Evolutionary conservation across 2,888 invertebrate species (phyloP).

Genomic region (Lasioglossum malachurum): DNA sequence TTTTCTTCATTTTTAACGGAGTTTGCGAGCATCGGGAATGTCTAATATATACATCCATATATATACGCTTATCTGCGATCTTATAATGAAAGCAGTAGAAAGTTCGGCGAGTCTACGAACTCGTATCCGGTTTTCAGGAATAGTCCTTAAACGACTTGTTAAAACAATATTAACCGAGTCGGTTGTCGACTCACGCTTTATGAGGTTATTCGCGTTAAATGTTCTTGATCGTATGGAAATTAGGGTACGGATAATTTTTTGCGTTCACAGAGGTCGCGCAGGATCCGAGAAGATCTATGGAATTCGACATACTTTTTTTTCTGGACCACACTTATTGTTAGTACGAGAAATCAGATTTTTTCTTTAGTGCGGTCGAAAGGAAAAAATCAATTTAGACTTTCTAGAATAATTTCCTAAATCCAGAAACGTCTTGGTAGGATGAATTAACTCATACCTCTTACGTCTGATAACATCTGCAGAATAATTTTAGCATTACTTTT

Average conservation of each 20-base stretch:
- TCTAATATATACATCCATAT: neutral
- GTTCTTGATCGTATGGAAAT: neutral
- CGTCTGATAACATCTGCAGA: neutral
- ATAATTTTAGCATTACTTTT: neutral
- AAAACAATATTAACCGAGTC: neutral
- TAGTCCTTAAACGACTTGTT: conserved; percentile 22
- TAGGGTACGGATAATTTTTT: neutral
- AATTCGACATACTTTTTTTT: neutral
- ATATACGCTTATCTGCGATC: conserved; percentile 14
- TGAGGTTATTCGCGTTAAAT: neutral
- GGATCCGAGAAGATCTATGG: neutral
- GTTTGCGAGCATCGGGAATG: neutral
- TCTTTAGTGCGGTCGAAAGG: neutral
- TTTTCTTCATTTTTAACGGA: neutral
- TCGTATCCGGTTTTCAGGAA: conserved; percentile 28
- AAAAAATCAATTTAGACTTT: neutral
- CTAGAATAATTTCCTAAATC: neutral
- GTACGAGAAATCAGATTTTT: neutral
- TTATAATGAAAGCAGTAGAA: conserved; percentile 42
- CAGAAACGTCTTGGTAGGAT: neutral
- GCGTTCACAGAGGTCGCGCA: neutral
- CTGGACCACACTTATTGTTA: neutral
- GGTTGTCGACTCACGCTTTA: neutral
- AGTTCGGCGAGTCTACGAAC: conserved; percentile 23
- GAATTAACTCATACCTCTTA: no score